Conservation (phyloP, 2,113 vertebrate species). For the Atractosteus spatula region DNA sequence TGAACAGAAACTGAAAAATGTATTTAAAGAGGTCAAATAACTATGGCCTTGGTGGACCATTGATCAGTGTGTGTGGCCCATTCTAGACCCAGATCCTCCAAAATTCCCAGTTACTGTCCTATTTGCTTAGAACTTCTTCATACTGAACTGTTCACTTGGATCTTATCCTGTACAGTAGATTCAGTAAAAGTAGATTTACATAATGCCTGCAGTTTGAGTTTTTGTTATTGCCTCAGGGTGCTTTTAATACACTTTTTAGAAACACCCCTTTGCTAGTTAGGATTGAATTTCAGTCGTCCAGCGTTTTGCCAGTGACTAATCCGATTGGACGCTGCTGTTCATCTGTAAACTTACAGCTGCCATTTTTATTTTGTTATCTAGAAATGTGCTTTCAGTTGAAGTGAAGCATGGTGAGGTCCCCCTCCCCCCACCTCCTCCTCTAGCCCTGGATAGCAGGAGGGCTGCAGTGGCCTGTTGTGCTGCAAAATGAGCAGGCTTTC, state of each 20-base stretch:
- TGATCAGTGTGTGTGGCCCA: too few relatives aligned
- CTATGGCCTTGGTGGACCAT: too few relatives aligned
- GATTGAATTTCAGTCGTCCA: constrained; percentile 15
- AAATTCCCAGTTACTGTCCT: too few relatives aligned
- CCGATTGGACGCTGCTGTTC: constrained; percentile 15
- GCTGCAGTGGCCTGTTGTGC: constrained; percentile 40
- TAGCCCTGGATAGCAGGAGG: constrained; percentile 32
- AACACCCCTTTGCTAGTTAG: neutral
- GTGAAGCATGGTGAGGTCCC: constrained; percentile 23
- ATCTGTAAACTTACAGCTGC: constrained; percentile 23
- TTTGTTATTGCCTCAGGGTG: neutral
- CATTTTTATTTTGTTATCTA: constrained; percentile 27
- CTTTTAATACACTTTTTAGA: neutral
- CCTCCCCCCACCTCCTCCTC: constrained; percentile 10
- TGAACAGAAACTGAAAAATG: too few relatives aligned
- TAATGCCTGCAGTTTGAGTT: too few relatives aligned
- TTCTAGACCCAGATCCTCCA: too few relatives aligned
- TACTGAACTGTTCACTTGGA: too few relatives aligned
- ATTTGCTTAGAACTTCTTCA: too few relatives aligned
- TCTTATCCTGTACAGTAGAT: too few relatives aligned
- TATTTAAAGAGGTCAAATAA: too few relatives aligned
- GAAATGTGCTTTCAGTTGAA: constrained; percentile 32
- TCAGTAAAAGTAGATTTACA: too few relatives aligned
- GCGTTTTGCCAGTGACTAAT: constrained; percentile 9
- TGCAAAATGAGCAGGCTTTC: constrained; percentile 43